Evolutionary conservation across 2,797 vertebrate genomes (phyloP).

Genomic region (Xerus rutilus): DNA sequence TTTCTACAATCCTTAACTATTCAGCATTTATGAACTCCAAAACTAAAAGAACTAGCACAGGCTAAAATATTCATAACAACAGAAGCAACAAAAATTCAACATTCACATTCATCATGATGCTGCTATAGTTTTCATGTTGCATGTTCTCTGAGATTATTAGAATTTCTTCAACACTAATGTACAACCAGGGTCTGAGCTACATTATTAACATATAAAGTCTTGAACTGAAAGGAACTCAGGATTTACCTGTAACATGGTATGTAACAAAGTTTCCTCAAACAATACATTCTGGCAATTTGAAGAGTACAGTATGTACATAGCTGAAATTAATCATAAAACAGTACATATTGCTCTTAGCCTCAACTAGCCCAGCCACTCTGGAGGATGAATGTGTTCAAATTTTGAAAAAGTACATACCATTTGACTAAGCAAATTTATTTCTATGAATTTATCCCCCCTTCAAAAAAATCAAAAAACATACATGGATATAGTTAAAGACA

Average conservation of each 20-base stretch:
- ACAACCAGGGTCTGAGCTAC: background rate
- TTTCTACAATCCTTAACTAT: constrained; percentile 44
- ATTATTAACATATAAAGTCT: constrained; percentile 32
- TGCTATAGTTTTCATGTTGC: background rate
- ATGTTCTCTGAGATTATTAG: background rate
- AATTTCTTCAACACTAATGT: background rate
- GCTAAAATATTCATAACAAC: constrained; percentile 22
- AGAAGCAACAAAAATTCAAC: constrained; percentile 14
- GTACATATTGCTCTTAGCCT: background rate
- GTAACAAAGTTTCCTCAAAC: background rate
- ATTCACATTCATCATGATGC: background rate
- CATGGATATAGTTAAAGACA: background rate
- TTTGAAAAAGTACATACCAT: background rate
- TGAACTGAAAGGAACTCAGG: constrained; percentile 36
- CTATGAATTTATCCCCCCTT: background rate
- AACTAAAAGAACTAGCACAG: background rate
- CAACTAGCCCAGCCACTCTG: background rate
- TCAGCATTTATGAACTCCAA: constrained; percentile 35
- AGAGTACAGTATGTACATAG: background rate
- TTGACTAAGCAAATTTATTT: background rate
- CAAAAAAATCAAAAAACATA: background rate
- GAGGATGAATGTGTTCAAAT: background rate
- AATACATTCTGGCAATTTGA: background rate
- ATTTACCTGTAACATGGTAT: background rate
- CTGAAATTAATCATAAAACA: background rate